Conservation (phyloP, 2,113 vertebrate genomes). For the Elanus axillaris region DNA sequence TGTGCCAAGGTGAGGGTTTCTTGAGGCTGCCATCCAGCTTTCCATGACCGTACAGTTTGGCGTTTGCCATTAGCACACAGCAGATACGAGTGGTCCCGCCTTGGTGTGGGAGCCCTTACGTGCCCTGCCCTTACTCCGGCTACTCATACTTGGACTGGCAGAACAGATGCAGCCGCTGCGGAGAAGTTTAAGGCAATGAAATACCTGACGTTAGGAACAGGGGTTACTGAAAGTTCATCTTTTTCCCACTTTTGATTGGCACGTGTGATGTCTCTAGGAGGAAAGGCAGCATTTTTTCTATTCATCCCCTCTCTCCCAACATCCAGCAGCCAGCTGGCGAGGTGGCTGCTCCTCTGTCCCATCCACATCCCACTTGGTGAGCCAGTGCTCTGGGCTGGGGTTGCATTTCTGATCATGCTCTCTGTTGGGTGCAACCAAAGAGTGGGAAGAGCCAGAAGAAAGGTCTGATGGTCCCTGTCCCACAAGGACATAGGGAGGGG, state of each 20-base stretch:
- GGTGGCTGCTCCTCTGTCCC: neutral
- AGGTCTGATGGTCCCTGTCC: neutral
- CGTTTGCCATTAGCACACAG: neutral
- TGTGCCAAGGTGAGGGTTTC: neutral
- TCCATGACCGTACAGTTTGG: neutral
- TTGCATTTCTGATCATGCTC: neutral
- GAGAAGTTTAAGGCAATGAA: neutral
- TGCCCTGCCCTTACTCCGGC: neutral
- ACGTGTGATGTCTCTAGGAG: neutral
- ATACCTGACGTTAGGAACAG: neutral
- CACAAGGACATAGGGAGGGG: fast-evolving
- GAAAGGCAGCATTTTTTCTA: neutral
- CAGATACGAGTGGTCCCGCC: fast-evolving
- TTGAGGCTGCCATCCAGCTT: neutral
- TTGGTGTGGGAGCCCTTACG: fast-evolving
- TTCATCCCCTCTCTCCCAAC: neutral
- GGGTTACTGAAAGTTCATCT: neutral
- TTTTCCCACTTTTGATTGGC: conserved; percentile 7
- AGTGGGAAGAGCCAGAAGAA: neutral
- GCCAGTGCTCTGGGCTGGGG: neutral
- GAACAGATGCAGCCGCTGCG: neutral
- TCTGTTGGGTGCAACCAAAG: neutral
- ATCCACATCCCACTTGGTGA: neutral
- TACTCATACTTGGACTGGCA: neutral
- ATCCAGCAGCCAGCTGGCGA: neutral